A percentile compares a stretch with the other conserved stretches of the same genome.
These are phyloP conservation scores for Lates calcarifer DNA, from an alignment of 2,113 vertebrate genomes.

Conservation along the genomic window DNA sequence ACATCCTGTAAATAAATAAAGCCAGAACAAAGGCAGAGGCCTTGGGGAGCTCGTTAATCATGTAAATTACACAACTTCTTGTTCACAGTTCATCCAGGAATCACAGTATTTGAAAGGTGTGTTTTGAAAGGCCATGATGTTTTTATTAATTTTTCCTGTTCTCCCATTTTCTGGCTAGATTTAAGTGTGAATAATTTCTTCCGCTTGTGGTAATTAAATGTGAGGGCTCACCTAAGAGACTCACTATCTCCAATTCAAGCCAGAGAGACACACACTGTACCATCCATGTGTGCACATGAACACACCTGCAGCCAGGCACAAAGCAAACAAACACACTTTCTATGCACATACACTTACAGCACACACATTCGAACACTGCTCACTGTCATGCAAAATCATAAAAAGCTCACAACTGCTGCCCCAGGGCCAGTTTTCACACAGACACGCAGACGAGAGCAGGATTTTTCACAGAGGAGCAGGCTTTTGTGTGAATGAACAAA, in stretches of 20 bases:
- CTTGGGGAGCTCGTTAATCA: constrained; percentile 43
- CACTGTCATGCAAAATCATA: constrained; percentile 49
- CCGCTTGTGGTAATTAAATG: constrained; percentile 38
- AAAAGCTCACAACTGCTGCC: constrained; percentile 59
- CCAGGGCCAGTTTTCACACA: constrained; percentile 52
- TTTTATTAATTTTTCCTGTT: constrained; percentile 7
- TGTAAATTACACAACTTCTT: constrained; percentile 22
- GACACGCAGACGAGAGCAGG: constrained; percentile 23
- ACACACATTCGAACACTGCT: constrained; percentile 38
- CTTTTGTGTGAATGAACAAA: constrained; percentile 78
- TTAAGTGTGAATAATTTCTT: constrained; percentile 25
- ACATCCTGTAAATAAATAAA: constrained; percentile 38
- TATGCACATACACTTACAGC: constrained; percentile 14
- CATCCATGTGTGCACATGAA: background rate
- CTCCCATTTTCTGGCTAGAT: constrained; percentile 7
- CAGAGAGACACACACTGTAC: constrained; percentile 15
- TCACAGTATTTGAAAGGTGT: constrained; percentile 26
- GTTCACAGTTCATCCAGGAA: constrained; percentile 21
- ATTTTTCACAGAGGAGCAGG: constrained; percentile 53
- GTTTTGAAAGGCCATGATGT: background rate
- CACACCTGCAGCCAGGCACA: constrained; percentile 27
- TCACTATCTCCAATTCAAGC: constrained; percentile 20
- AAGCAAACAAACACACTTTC: constrained; percentile 28
- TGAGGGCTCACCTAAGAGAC: constrained; percentile 49
- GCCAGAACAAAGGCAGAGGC: constrained; percentile 39